Conservation (phyloP, 2,113 vertebrate species). For the Morone chrysops region DNA sequence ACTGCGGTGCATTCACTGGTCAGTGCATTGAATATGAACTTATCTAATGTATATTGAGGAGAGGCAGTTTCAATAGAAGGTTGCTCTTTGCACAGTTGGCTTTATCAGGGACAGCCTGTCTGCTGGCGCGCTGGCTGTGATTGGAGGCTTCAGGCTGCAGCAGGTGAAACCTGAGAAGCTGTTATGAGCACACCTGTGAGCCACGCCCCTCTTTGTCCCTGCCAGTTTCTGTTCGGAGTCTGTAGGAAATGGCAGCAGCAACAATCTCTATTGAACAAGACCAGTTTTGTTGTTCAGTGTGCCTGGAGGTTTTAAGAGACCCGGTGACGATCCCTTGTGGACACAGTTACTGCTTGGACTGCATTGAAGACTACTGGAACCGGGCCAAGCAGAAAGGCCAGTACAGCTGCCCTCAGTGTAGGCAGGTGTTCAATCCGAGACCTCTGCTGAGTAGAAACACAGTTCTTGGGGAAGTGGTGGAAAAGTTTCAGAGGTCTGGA, state of each 20-base stretch:
- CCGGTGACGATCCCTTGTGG: constrained; percentile 86
- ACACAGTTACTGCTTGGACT: constrained; percentile 90
- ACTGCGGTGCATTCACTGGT: background rate
- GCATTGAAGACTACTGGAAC: constrained; percentile 86
- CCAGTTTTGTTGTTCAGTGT: constrained; percentile 86
- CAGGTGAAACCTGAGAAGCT: constrained; percentile 65
- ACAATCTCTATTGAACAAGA: constrained; percentile 85
- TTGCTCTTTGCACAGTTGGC: background rate
- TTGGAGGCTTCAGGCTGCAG: constrained; percentile 63
- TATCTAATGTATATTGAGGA: background rate
- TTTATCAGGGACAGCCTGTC: constrained; percentile 1
- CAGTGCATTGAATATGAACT: background rate
- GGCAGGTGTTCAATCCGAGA: constrained; percentile 80
- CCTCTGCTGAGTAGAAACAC: constrained; percentile 83
- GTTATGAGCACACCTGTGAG: constrained; percentile 61
- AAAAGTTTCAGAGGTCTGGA: constrained; percentile 63
- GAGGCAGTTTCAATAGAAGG: background rate
- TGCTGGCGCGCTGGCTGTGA: constrained; percentile 45
- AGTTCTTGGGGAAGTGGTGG: constrained; percentile 80
- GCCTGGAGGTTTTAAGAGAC: constrained; percentile 80
- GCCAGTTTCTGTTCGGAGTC: constrained; percentile 6
- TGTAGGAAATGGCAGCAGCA: constrained; percentile 76
- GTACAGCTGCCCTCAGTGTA: constrained; percentile 84
- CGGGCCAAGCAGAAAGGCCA: constrained; percentile 67
- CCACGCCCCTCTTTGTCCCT: constrained; percentile 48